Evolutionary conservation across 2,113 vertebrate genomes (phyloP), one percentile per base, ranked within the genome.

Genomic region (Butorides virescens): DNA sequence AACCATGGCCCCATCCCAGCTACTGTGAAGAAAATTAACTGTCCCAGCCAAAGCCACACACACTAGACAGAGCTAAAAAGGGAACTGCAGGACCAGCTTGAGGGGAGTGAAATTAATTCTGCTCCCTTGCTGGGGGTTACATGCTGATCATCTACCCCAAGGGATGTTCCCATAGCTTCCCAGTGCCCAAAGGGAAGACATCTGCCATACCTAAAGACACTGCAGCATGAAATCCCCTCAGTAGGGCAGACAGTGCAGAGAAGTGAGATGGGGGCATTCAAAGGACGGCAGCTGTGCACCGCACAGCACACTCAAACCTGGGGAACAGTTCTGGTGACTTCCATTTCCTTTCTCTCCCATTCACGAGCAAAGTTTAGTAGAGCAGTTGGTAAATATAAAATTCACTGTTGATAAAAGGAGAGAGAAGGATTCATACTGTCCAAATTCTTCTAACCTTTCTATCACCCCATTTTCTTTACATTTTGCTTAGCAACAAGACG

Each of bases 91-190:
- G 5, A 27, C 15, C 1, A 1, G 29, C 46, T 52, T 37, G 4
- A 5, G 52, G 32, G 46, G 9, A 52, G 30, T 1, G 36, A 34
- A 0, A 0, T 8, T 16, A 15, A 18, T 36, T 25, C 26, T 2
- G 0, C 22, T 32, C 39, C 46, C 50, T 49, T 6, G 5, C 23
- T 18, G 21, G 18, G 42, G 20, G 5, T 9, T 53, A 42, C 1
- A 0, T 17, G 50, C 34, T 63, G 22, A 21, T 47, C 30, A 39
- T 7, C 50, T 82, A 49, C 34, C 37, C 37, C 47, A 4, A 0
- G 5, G 46, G 21, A 30, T 19, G 34, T 5, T 59, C 36, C 70
- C 4, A 0, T 32, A 62, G 30, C 36, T 62, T 20, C 72, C 42
- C n/a, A 34, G 19, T 18, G 29, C 53, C 42, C 79, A 59, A 19